Conservation (phyloP, 1,140 invertebrate genomes). For the Pseudomyrmex dendroicus region DNA sequence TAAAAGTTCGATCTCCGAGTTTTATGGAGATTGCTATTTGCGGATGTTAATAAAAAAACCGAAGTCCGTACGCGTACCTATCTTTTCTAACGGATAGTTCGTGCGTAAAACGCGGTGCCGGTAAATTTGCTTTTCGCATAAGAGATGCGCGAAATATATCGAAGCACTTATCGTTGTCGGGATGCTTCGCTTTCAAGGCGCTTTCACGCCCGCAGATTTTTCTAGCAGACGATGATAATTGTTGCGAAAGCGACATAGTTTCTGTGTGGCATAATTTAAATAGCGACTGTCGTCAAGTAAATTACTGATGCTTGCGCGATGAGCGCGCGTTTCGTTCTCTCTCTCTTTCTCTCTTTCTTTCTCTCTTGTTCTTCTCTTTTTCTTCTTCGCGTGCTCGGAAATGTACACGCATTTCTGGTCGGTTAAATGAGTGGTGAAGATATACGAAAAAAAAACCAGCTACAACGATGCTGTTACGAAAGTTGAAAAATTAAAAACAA, state of each 20-base stretch:
- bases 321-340: conserved; percentile 24
- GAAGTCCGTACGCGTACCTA: background rate
- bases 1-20: background rate
- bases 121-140: conserved; percentile 2
- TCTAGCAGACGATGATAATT: conserved; percentile 67
- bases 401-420: background rate
- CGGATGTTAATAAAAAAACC: background rate
- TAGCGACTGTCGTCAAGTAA: conserved; percentile 65
- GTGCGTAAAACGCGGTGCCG: background rate
- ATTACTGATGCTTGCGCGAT: conserved; percentile 47
- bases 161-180: background rate
- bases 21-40: background rate
- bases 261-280: conserved; percentile 70
- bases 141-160: background rate
- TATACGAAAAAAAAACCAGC: conserved; percentile 54
- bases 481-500: background rate
- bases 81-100: background rate
- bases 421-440: conserved; percentile 63
- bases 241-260: conserved; percentile 74
- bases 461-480: conserved; percentile 11
- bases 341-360: conserved; percentile 21
- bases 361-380: conserved; percentile 26
- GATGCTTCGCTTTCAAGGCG: conserved; percentile 32
- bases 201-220: conserved; percentile 66
- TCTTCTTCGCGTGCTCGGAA: background rate